A percentile compares a stretch with the other conserved stretches of the same genome.
Conservation (phyloP, 2,888 invertebrate genomes). For the Mantis religiosa region DNA sequence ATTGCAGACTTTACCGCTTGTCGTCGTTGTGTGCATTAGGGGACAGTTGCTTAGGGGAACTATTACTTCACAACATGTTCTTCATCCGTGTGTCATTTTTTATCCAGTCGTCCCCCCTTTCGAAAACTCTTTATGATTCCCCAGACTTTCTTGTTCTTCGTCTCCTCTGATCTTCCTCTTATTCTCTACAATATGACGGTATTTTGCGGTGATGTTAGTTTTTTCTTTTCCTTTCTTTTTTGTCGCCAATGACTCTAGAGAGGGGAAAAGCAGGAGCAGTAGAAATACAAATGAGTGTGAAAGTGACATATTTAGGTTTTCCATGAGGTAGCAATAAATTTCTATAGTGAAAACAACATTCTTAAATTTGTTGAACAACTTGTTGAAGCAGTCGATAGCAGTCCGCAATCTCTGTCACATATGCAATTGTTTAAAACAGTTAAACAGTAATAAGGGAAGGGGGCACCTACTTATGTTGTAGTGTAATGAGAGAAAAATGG, state of each 20-base stretch:
- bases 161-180: background rate
- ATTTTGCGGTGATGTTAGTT: slow-evolving; percentile 27
- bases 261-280: background rate
- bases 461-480: too few species aligned
- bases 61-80: background rate
- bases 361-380: too few species aligned
- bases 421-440: too few species aligned
- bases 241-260: background rate
- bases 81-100: background rate
- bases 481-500: too few species aligned
- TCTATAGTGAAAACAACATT: too few species aligned
- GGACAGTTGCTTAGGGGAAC: background rate
- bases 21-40: background rate
- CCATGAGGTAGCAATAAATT: background rate
- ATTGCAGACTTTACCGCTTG: slow-evolving; percentile 3
- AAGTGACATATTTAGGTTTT: background rate
- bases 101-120: background rate
- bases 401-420: too few species aligned
- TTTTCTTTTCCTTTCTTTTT: background rate
- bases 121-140: background rate
- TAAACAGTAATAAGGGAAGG: too few species aligned
- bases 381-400: too few species aligned
- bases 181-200: slow-evolving; percentile 23
- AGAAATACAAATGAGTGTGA: background rate
- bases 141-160: slow-evolving; percentile 2